Evolutionary conservation across 2,888 invertebrate genomes (phyloP).

Genomic region (Drosophila sordidapex): DNA sequence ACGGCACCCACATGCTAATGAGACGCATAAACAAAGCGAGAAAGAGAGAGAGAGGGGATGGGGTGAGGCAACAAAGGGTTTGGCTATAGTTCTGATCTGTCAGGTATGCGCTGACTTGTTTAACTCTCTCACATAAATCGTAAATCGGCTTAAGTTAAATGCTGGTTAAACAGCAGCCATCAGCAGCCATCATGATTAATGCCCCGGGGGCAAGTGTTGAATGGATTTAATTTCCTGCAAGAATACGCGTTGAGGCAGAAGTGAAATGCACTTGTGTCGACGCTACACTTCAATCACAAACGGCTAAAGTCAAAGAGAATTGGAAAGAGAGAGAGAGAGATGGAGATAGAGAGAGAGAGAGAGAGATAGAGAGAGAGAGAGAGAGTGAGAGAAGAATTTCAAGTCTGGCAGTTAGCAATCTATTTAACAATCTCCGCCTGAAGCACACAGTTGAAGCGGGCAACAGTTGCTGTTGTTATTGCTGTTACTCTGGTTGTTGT

Average conservation of each 20-base stretch:
- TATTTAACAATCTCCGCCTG: conserved; percentile 50
- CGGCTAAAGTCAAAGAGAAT: background rate
- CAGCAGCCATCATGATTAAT: conserved; percentile 38
- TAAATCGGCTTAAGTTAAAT: conserved; percentile 74
- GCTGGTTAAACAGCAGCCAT: conserved; percentile 61
- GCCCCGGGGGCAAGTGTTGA: conserved; percentile 50
- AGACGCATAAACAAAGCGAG: conserved; percentile 48
- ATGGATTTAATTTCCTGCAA: conserved; percentile 70
- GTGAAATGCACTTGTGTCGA: conserved; percentile 71
- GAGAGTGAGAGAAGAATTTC: conserved; percentile 10
- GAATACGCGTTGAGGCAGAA: conserved; percentile 64
- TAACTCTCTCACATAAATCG: conserved; percentile 59
- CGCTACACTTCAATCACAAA: conserved; percentile 61
- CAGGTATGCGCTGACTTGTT: conserved; percentile 23
- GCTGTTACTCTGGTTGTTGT: background rate
- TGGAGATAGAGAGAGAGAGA: background rate
- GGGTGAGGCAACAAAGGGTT: background rate
- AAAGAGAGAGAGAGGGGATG: background rate
- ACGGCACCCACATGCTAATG: conserved; percentile 70
- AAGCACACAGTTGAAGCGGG: conserved; percentile 27
- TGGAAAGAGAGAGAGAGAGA: background rate
- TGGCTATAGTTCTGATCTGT: conserved; percentile 13
- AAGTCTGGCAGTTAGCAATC: conserved; percentile 50
- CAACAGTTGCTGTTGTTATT: conserved; percentile 22
- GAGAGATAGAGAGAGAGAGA: background rate